Evolutionary conservation across 92 coral and sea anemone species (phyloP).

Genomic region (Montipora capitata): DNA sequence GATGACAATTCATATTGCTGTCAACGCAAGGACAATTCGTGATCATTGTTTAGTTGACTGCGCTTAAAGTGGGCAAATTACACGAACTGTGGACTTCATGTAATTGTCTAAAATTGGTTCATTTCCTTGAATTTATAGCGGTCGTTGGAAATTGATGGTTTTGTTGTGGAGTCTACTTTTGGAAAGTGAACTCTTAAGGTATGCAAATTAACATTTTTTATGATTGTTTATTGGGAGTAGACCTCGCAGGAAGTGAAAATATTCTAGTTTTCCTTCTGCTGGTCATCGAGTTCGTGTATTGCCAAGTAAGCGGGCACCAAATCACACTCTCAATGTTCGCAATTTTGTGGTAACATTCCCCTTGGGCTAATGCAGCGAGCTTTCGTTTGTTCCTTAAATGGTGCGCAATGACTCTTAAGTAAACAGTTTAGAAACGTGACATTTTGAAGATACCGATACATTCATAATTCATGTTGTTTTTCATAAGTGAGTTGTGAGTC

Average conservation of each 20-base stretch:
- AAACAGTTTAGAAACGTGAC: conserved; percentile 47
- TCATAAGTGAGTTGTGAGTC: conserved; percentile 30
- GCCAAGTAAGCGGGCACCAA: not conserved
- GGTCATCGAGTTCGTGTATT: not conserved
- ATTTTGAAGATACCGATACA: conserved; percentile 58
- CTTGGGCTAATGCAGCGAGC: not conserved
- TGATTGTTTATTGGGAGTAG: conserved; percentile 25
- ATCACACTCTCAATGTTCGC: not conserved
- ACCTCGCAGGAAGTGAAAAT: conserved; percentile 47
- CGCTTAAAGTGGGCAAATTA: conserved; percentile 33
- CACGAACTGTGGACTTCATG: conserved; percentile 46
- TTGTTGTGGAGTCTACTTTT: not conserved
- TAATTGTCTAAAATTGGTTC: conserved; percentile 1
- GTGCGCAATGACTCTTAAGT: conserved; percentile 37
- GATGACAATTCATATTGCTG: conserved; percentile 32
- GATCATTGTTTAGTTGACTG: conserved; percentile 58
- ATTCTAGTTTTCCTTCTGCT: conserved; percentile 39
- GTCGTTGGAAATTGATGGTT: not conserved
- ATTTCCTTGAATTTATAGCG: conserved; percentile 31
- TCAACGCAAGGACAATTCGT: conserved; percentile 47
- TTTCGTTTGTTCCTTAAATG: not conserved
- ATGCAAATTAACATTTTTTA: conserved; percentile 25
- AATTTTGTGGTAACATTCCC: not conserved
- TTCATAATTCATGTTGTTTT: conserved; percentile 45
- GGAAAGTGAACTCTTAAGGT: conserved; percentile 39